A percentile compares a stretch with the other conserved stretches of the same genome.
Conservation (phyloP, 2,113 vertebrate species). For the Lepus timidus region DNA sequence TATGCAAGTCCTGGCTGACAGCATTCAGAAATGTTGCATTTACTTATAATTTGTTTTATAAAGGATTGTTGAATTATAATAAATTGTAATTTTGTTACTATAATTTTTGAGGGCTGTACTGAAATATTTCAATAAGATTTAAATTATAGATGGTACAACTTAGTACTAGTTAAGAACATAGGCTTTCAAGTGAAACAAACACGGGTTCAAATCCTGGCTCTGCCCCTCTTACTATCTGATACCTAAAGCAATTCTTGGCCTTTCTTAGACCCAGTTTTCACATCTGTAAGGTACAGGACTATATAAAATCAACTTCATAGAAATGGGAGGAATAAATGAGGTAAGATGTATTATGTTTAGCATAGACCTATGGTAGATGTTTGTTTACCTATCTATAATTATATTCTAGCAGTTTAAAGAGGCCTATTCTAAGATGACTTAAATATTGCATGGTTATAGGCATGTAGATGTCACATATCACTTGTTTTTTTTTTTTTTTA, state of each 20-base stretch:
- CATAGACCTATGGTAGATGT: not conserved
- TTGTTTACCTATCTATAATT: not conserved
- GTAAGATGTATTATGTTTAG: not conserved
- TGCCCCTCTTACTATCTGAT: not conserved
- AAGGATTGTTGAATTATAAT: constrained; percentile 25
- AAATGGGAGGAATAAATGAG: constrained; percentile 28
- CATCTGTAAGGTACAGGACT: not conserved
- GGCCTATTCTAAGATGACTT: not conserved
- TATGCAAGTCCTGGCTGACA: not conserved
- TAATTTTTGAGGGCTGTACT: constrained; percentile 52
- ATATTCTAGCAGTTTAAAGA: constrained; percentile 34
- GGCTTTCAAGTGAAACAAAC: not conserved
- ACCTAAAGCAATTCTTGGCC: not conserved
- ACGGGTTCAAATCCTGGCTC: not conserved
- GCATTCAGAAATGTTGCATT: constrained; percentile 23
- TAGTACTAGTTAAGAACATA: not conserved
- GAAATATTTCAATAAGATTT: constrained; percentile 15
- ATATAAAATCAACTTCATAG: not conserved
- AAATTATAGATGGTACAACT: not conserved
- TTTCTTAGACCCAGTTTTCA: constrained; percentile 36
- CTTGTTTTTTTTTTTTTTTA: not conserved
- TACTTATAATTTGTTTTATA: constrained; percentile 64
- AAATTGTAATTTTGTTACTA: constrained; percentile 26
- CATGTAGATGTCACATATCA: not conserved
- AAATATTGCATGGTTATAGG: not conserved